Evolutionary conservation across 2,888 invertebrate species (phyloP), one percentile per base, ranked within the genome.

Genomic region (Apamea sordens): DNA sequence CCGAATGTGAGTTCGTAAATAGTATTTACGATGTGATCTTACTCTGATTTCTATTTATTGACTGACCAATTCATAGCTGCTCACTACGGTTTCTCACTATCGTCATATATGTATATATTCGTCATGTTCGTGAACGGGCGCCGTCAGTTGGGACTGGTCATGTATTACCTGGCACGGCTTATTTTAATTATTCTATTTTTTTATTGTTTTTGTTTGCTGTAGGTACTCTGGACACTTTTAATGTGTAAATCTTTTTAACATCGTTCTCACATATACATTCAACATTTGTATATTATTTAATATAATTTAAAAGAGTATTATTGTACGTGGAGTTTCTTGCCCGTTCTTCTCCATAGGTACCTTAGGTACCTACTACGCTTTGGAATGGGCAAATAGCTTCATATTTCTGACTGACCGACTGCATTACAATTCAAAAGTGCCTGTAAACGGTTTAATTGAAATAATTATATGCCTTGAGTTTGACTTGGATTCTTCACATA

Each of bases 1-100:
- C 73, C 72, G 73, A 76, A 80, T 68, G 36, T 59, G 64, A 69
- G 79, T 82, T 77, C 72, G 67, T 77, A 80, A 72, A 86, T 76
- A 79, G 73, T 70, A 75, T 77, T 77, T 79, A 80, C 63, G 61
- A 73, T 61, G 36, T 72, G 44, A 73, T 85, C 18, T 82, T 76
- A 47, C 24, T 72, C 53, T 41, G 53, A 65, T 73, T 69, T 75
- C 47, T 63, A 78, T 75, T 65, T 63, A 75, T 61, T 63, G 50
- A 32, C 24, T 53, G 24, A 21, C 5, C 32, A 59, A 82, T 68
- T 75, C 24, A 71, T 75, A 36, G 32, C 28, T 24, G 28, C 1
- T 21, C 44, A 15, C 32, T 71, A 56, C 15, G 36, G 4, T 44
- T 41, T 70, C 6, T 47, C n/a, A 50, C 50, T 47, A 41, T 1